phyloP scores from a whole-genome alignment of 1,140 invertebrate genomes.

The Drosophila murphyi region DNA sequence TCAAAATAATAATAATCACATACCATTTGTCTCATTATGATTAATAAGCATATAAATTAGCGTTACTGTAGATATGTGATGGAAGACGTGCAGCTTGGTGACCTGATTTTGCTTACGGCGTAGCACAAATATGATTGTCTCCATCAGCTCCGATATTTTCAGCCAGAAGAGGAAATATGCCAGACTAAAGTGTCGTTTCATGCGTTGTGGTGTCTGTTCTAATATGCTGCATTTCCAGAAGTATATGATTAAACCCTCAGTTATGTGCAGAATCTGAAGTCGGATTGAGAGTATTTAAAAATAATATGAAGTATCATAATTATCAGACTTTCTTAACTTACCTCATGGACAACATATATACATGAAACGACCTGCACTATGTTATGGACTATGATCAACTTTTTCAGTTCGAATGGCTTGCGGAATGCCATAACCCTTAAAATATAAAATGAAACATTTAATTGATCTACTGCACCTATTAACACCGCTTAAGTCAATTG shows the following conservation, averaged over 20 bases:
- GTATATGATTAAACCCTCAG: conserved; percentile 28
- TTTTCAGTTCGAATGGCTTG: conserved; percentile 60
- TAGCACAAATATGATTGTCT: conserved; percentile 92
- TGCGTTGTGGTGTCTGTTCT: conserved; percentile 1
- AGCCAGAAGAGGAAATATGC: conserved; percentile 85
- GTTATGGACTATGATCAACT: conserved; percentile 69
- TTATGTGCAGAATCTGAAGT: conserved; percentile 39
- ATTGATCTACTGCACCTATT: conserved; percentile 6
- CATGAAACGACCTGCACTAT: conserved; percentile 69
- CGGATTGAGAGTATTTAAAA: too few relatives aligned
- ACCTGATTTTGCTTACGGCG: conserved; percentile 91
- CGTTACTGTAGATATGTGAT: conserved; percentile 89
- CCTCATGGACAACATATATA: conserved; percentile 62
- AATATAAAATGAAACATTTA: conserved; percentile 20
- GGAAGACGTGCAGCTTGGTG: conserved; percentile 90
- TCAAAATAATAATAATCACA: not conserved
- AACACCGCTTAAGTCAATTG: conserved; percentile 11
- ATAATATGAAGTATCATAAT: not conserved
- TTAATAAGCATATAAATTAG: conserved; percentile 91
- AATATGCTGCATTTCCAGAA: conserved; percentile 65
- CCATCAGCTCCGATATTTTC: conserved; percentile 88
- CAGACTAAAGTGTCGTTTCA: conserved; percentile 44
- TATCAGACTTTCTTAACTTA: conserved; percentile 17
- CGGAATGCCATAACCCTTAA: conserved; percentile 69
- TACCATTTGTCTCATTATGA: conserved; percentile 58